Base-by-base conservation (phyloP, 2,888 invertebrate species). In the Amphipoea lucens region DNA sequence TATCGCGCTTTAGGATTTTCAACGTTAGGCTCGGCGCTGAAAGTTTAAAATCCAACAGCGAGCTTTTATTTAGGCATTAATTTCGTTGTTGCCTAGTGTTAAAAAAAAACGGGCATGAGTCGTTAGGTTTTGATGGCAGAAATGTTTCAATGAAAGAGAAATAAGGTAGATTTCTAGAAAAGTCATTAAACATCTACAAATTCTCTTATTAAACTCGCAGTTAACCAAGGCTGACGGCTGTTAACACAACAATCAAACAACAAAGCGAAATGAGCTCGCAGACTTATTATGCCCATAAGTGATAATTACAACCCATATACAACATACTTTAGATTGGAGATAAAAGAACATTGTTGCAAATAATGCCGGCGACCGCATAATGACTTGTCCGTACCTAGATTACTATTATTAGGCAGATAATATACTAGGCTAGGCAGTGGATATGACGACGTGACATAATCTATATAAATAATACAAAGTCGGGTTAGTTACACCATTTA, bases 311-410 rank as follows among this genome's bases (percentile, higher is more conserved):
- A 14, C 17, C 76, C 67, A 74, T 48, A 68, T 40, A 71, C 42
- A 72, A 62, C 74, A 79, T 70, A 84, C 71, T 87, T 84, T 62
- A 84, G 84, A 85, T 85, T 75, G 29, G 4, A 82, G 78, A 78
- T 86, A 75, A 75, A 81, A 86, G 65, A 54, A 70, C 70, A 78
- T 81, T 76, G 74, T 78, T 76, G 68, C n/a, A 63, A 67, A 72
- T 45, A 68, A 82, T 65, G 75, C 29, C 54, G 6, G 65, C 51
- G 73, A 70, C 75, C 67, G 62, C 57, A 60, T 74, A 73, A 79
- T 83, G 29, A n/a, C 70, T 75, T 78, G 65, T 2, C n/a, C 11
- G 20, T 63, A 70, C 83, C 79, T 79, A 86, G 84, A 84, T 86
- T 63, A 85, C 82, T 77, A 70, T 86, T 86, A 84, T 84, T 78